Conservation (phyloP, 2,888 invertebrate species). For the Dexiosoma caninum region DNA sequence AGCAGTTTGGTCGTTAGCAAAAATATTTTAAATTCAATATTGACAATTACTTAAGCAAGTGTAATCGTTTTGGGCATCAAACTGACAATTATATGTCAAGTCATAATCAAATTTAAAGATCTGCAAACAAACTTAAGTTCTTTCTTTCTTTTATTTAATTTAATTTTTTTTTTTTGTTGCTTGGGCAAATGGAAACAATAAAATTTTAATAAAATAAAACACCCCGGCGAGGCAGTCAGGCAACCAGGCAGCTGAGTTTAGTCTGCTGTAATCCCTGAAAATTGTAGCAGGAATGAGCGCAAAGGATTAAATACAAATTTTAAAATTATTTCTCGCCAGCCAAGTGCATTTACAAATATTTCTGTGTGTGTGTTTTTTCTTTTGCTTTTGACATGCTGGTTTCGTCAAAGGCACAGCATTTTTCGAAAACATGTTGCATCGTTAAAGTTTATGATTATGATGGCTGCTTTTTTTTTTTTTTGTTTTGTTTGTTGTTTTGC, state of each 20-base stretch:
- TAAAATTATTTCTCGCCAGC: conserved; percentile 30
- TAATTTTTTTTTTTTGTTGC: neutral
- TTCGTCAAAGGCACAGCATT: neutral
- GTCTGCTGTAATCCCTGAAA: conserved; percentile 64
- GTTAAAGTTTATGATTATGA: conserved; percentile 78
- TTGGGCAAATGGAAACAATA: conserved; percentile 41
- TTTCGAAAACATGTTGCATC: conserved; percentile 67
- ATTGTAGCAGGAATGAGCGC: conserved; percentile 25
- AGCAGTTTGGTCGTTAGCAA: conserved; percentile 25
- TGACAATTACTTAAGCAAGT: conserved; percentile 72
- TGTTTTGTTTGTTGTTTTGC: too few species aligned
- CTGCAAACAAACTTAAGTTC: conserved; percentile 49
- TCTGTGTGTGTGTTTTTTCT: conserved; percentile 12
- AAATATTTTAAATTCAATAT: conserved; percentile 66
- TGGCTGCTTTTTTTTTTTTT: too few species aligned
- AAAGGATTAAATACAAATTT: conserved; percentile 58
- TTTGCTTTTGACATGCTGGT: conserved; percentile 50
- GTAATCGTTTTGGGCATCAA: conserved; percentile 59
- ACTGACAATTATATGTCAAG: conserved; percentile 67
- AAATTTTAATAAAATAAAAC: conserved; percentile 53
- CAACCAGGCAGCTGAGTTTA: conserved; percentile 63
- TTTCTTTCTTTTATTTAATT: conserved; percentile 16
- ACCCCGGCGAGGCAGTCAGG: too few species aligned
- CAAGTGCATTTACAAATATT: neutral
- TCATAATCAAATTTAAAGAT: conserved; percentile 66